These are phyloP conservation scores for Halcyon badia DNA, from an alignment of 2,797 vertebrate genomes.

Conservation along the genomic window DNA sequence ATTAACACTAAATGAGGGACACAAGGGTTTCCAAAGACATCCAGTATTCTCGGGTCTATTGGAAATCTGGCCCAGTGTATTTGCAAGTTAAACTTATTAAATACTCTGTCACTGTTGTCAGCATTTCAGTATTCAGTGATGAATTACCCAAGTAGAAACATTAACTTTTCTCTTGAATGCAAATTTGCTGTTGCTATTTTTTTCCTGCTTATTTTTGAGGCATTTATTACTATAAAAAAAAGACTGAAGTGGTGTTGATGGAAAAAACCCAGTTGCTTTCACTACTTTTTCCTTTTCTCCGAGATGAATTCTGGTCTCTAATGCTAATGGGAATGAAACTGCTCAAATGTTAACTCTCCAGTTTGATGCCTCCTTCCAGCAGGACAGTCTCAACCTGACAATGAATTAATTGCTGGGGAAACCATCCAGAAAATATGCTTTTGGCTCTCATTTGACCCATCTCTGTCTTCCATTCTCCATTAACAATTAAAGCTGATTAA, in stretches of 20 bases:
- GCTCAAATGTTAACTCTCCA: background rate
- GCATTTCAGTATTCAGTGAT: background rate
- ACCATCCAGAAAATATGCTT: background rate
- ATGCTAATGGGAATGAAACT: background rate
- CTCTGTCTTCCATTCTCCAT: background rate
- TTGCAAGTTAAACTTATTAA: conserved; percentile 16
- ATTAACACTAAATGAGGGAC: background rate
- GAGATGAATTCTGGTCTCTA: background rate
- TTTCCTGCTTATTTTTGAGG: conserved; percentile 34
- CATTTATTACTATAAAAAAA: conserved; percentile 25
- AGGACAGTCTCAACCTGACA: background rate
- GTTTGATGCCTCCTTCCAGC: background rate
- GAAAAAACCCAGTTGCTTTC: background rate
- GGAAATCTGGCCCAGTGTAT: background rate
- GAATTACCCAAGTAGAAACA: conserved; percentile 16
- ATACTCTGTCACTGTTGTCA: background rate
- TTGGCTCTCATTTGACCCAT: background rate
- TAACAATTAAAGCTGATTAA: background rate
- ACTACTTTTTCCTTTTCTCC: background rate
- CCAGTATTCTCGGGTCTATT: background rate
- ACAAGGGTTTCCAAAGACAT: background rate
- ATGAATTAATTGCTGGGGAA: background rate
- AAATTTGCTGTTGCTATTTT: conserved; percentile 34
- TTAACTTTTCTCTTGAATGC: conserved; percentile 18
- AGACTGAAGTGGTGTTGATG: background rate